Percentiles rank a stretch among this genome's conserved stretches.
Evolutionary conservation across 2,113 vertebrate genomes (phyloP).

Genomic region (Chamaea fasciata): DNA sequence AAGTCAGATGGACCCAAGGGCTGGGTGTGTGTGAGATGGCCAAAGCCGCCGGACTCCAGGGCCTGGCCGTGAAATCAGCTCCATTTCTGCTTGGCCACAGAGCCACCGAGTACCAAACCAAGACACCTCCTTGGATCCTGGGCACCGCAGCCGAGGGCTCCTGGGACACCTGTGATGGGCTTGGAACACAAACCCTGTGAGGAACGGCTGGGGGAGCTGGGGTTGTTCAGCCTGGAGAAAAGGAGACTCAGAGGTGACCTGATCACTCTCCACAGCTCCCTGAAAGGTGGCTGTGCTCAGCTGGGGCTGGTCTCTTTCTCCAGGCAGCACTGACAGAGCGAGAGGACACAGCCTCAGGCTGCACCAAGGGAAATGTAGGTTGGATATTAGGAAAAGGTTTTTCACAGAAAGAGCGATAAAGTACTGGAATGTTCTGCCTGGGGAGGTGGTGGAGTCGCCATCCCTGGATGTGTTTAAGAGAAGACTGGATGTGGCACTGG

Average conservation of each 20-base stretch:
- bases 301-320: neutral
- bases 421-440: neutral
- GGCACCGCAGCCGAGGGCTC: neutral
- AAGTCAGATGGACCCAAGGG: neutral
- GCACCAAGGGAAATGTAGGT: neutral
- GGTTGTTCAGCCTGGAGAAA: neutral
- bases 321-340: neutral
- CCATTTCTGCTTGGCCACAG: neutral
- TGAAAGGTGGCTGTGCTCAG: neutral
- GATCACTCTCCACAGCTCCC: neutral
- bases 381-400: neutral
- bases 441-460: neutral
- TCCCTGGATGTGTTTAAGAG: neutral
- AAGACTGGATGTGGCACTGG: neutral
- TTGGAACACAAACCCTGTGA: neutral
- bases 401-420: neutral
- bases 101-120: neutral
- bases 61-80: rapidly evolving
- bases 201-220: neutral
- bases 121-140: rapidly evolving
- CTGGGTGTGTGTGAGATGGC: neutral
- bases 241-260: neutral
- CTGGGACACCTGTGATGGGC: neutral
- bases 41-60: neutral
- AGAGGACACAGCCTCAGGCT: neutral